Conservation (phyloP, 64 coral and sea anemone species). For the Trachythela sp. region DNA sequence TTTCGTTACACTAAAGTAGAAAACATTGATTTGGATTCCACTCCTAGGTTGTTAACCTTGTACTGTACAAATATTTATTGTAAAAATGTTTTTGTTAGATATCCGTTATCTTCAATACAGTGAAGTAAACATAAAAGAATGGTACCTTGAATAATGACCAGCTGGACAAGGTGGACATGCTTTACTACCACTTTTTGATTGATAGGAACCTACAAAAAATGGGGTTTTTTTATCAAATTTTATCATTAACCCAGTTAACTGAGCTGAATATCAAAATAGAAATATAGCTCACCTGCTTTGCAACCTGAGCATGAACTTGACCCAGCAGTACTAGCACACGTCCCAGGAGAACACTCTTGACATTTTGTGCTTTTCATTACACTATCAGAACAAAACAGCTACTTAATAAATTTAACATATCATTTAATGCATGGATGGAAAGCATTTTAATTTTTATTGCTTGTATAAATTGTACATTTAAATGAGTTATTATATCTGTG, state of each 20-base stretch:
- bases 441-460: too few relatives aligned
- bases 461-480: too few relatives aligned
- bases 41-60: too few relatives aligned
- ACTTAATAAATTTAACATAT: too few relatives aligned
- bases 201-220: neutral
- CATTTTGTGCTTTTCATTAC: neutral
- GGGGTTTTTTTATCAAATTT: neutral
- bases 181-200: neutral
- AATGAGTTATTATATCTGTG: too few relatives aligned
- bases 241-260: neutral
- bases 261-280: neutral
- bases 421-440: too few relatives aligned
- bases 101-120: too few relatives aligned
- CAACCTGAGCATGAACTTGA: neutral
- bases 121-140: too few relatives aligned
- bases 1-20: neutral
- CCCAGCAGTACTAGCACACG: neutral
- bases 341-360: neutral
- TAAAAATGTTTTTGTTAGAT: too few relatives aligned
- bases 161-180: neutral
- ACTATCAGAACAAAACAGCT: neutral
- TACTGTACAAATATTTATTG: too few relatives aligned
- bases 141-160: neutral
- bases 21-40: too few relatives aligned
- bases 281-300: neutral